Evolutionary conservation across 2,888 invertebrate genomes (phyloP).

Genomic region (Erynnis tages): DNA sequence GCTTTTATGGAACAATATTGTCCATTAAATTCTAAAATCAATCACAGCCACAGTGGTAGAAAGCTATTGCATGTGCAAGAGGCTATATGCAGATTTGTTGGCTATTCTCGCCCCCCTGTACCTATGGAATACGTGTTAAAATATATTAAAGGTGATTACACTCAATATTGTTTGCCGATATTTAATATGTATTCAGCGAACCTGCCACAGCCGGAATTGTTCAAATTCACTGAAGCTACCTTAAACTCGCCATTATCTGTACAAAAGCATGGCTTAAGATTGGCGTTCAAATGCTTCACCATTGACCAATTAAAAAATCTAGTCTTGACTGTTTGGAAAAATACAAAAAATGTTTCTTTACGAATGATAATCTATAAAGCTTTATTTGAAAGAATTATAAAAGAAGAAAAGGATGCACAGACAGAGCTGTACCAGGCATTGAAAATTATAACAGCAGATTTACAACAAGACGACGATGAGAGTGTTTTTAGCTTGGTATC

Average conservation of each 20-base stretch:
- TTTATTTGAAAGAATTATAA: constrained; percentile 41
- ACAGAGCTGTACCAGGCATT: constrained; percentile 45
- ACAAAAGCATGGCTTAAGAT: constrained; percentile 54
- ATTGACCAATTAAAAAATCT: constrained; percentile 42
- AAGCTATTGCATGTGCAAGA: constrained; percentile 42
- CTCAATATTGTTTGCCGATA: constrained; percentile 48
- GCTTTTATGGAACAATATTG: constrained; percentile 46
- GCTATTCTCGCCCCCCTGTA: constrained; percentile 51
- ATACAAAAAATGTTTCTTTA: constrained; percentile 50
- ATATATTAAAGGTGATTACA: constrained; percentile 56
- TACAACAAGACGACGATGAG: constrained; percentile 50
- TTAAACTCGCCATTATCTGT: constrained; percentile 50
- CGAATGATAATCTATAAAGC: constrained; percentile 47
- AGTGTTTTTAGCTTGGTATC: constrained; percentile 42
- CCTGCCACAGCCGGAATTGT: constrained; percentile 42
- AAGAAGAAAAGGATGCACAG: constrained; percentile 33
- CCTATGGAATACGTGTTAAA: constrained; percentile 41
- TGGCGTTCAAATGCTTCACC: constrained; percentile 51
- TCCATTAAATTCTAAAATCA: constrained; percentile 48
- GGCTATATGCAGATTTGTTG: constrained; percentile 49
- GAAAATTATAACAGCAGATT: constrained; percentile 42
- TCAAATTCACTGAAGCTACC: constrained; percentile 45
- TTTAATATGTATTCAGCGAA: constrained; percentile 49
- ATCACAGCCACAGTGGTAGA: constrained; percentile 38
- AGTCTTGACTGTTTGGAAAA: constrained; percentile 45